Evolutionary conservation across 2,888 invertebrate genomes (phyloP).

Genomic region (Sphinx pinastri): DNA sequence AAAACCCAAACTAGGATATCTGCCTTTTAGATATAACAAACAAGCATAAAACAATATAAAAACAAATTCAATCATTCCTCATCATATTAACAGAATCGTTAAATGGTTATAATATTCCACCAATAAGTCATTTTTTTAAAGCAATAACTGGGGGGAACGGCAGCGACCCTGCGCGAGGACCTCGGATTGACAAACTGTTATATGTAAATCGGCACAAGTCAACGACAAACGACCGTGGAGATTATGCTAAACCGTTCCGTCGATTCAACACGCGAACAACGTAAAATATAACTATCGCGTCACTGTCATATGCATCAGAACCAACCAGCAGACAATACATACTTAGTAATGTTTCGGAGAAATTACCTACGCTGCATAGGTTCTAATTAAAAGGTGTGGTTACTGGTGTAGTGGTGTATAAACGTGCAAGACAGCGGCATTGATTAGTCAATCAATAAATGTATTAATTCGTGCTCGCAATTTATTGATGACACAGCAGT

Average conservation of each 20-base stretch:
- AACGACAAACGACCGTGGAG: constrained; percentile 13
- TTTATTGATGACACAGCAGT: too few relatives aligned
- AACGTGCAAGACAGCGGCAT: too few relatives aligned
- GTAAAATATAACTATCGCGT: constrained; percentile 10
- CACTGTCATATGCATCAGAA: background rate
- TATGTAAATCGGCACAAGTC: constrained; percentile 13
- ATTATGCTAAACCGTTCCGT: constrained; percentile 11
- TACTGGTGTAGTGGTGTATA: background rate
- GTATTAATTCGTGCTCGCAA: too few relatives aligned
- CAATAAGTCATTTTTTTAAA: too few relatives aligned
- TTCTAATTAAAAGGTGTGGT: background rate
- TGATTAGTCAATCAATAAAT: too few relatives aligned
- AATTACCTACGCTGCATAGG: background rate
- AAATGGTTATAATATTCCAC: too few relatives aligned
- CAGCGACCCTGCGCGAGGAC: constrained; percentile 9
- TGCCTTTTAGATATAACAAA: too few relatives aligned
- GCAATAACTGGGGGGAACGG: background rate
- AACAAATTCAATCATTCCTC: too few relatives aligned
- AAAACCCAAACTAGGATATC: too few relatives aligned
- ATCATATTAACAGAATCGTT: too few relatives aligned
- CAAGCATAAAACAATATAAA: too few relatives aligned
- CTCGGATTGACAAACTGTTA: constrained; percentile 19
- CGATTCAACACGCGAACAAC: constrained; percentile 11
- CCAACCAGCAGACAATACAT: background rate
- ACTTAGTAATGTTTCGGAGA: background rate